phyloP scores from a whole-genome alignment of 2,113 vertebrate species.

The Thalassarche chlororhynchos region DNA sequence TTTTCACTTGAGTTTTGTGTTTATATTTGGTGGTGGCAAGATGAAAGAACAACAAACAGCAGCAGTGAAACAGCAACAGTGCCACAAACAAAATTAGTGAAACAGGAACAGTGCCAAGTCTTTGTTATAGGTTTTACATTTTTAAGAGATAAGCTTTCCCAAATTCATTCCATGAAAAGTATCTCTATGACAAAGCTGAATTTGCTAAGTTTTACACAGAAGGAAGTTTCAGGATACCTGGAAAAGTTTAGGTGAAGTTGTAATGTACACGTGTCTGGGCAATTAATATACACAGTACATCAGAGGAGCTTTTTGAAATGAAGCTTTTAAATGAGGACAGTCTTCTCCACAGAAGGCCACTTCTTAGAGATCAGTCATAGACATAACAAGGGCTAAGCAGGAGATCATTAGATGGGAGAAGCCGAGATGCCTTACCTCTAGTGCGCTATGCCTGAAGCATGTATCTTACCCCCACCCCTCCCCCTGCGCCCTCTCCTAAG shows the following conservation, averaged over 20 bases:
- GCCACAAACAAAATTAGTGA: background rate
- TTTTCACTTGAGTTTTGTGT: background rate
- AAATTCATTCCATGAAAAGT: background rate
- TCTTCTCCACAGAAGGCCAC: background rate
- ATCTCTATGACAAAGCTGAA: background rate
- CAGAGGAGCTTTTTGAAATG: background rate
- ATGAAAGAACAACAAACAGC: background rate
- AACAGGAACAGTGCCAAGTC: background rate
- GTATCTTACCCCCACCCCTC: fast-evolving
- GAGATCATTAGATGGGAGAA: background rate
- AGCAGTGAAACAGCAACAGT: background rate
- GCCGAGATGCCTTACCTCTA: background rate
- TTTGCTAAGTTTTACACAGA: background rate
- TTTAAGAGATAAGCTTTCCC: background rate
- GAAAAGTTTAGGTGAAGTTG: background rate
- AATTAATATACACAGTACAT: background rate
- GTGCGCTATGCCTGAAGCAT: background rate
- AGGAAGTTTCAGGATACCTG: background rate
- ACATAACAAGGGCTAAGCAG: background rate
- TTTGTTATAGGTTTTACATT: background rate
- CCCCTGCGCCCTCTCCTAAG: background rate
- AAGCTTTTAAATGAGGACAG: background rate
- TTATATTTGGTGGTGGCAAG: background rate
- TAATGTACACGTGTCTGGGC: background rate
- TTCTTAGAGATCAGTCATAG: background rate